Evolutionary conservation across 2,113 vertebrate genomes (phyloP), one percentile per base, ranked within the genome.

Genomic region (Empidonax alnorum): DNA sequence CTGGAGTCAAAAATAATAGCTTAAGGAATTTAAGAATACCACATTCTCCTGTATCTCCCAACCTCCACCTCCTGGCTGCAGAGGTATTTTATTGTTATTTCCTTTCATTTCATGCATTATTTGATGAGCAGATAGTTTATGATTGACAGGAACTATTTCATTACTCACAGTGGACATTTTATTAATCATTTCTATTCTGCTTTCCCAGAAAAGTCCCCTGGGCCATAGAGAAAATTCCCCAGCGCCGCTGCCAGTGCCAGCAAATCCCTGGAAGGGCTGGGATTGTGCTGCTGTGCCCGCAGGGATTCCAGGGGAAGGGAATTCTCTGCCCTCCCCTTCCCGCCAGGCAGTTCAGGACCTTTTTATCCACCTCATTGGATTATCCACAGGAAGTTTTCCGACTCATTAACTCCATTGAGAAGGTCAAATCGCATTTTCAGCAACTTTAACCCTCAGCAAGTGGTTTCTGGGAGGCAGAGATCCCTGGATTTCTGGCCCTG

Each of bases 291-390:
- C 15, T 90, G 74, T 62, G 28, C 62, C 59, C 0, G 1, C 33
- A 30, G 24, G 84, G 87, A 94, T 95, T 82, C 90, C 72, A 30
- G 68, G 47, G 25, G 61, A 25, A 89, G 77, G 83, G 84, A 94
- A 88, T 91, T 93, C 46, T 78, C 85, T 53, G 55, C 63, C 78
- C 28, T 21, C 88, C 95, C 77, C 87, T 96, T 93, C 94, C 47
- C 15, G 91, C 93, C 88, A 92, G 55, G 89, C 53, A 89, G 96
- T 96, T 97, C 96, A 95, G 71, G 96, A 96, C 97, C 97, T 97
- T 92, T 92, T 89, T 74, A 96, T 97, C 96, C 93, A 75, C 75
- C 94, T 97, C 96, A 97, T 94, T 96, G 96, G 97, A 97, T 97
- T 97, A 96, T 49, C 97, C 89, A 71, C 62, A 65, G 96, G 96